phyloP scores from a whole-genome alignment of 2,113 vertebrate species.

The Myanophis thanlyinensis region DNA sequence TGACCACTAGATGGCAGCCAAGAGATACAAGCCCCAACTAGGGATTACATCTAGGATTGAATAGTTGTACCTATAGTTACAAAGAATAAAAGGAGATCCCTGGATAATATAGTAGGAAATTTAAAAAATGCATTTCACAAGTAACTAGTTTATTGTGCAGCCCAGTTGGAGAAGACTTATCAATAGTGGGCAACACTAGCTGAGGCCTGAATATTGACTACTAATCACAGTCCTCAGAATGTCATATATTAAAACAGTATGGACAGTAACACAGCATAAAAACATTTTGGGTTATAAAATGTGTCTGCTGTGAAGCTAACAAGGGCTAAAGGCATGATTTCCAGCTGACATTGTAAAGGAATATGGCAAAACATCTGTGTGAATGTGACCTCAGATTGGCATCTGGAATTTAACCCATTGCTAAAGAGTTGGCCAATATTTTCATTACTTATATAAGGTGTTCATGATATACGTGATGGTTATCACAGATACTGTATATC shows the following conservation, averaged over 20 bases:
- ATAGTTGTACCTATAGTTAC: background rate
- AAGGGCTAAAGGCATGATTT: background rate
- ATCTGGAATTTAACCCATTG: background rate
- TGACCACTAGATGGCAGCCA: background rate
- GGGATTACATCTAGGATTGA: background rate
- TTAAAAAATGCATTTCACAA: background rate
- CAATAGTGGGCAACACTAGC: background rate
- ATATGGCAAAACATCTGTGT: background rate
- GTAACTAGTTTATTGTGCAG: background rate
- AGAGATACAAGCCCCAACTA: background rate
- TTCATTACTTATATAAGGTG: background rate
- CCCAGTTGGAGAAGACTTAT: background rate
- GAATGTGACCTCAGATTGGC: background rate
- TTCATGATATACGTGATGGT: background rate
- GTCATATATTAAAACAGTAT: background rate
- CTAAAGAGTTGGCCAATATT: background rate
- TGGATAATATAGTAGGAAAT: background rate
- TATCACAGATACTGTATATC: background rate
- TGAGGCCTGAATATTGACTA: background rate
- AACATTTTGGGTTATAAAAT: background rate
- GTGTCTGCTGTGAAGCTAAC: background rate
- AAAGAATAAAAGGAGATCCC: background rate
- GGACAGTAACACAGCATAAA: background rate
- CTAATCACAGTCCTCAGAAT: background rate
- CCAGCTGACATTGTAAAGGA: background rate